phyloP scores from a whole-genome alignment of 1,140 invertebrate species.

The Physella acuta region DNA sequence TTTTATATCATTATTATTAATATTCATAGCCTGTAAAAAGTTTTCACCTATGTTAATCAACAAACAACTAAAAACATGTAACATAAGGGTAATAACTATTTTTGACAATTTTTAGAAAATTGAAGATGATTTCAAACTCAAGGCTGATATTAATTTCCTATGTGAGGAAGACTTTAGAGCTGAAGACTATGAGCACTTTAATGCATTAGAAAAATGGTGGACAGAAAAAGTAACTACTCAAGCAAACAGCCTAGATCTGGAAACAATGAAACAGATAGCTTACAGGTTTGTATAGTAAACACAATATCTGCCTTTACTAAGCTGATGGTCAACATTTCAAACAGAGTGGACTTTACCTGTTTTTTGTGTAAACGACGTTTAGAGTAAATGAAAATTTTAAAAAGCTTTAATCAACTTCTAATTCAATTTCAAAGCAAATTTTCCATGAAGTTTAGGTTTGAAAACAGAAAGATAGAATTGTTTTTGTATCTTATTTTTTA shows the following conservation, averaged over 20 bases:
- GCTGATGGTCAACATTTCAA: too few relatives aligned
- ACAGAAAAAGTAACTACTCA: background rate
- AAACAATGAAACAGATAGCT: constrained; percentile 16
- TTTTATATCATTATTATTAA: too few relatives aligned
- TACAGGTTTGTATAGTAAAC: constrained; percentile 18
- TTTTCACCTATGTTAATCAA: too few relatives aligned
- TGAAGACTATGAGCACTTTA: background rate
- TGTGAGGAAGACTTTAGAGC: constrained; percentile 10
- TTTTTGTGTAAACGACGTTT: too few relatives aligned
- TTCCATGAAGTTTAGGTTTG: too few relatives aligned
- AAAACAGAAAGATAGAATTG: too few relatives aligned
- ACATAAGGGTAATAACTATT: background rate
- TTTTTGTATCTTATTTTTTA: background rate
- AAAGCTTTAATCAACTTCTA: too few relatives aligned
- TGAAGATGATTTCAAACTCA: background rate
- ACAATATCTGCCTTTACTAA: too few relatives aligned
- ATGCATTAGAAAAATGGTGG: constrained; percentile 3
- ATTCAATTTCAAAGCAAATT: too few relatives aligned
- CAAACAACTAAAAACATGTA: background rate
- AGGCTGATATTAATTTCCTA: constrained; percentile 6
- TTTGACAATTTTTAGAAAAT: constrained; percentile 16
- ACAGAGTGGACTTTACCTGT: too few relatives aligned
- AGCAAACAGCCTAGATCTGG: background rate
- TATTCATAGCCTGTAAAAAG: too few relatives aligned
- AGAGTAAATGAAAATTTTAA: too few relatives aligned